These are phyloP conservation scores for Coregonus sp. DNA, from an alignment of 2,797 vertebrate genomes.

Conservation along the genomic window DNA sequence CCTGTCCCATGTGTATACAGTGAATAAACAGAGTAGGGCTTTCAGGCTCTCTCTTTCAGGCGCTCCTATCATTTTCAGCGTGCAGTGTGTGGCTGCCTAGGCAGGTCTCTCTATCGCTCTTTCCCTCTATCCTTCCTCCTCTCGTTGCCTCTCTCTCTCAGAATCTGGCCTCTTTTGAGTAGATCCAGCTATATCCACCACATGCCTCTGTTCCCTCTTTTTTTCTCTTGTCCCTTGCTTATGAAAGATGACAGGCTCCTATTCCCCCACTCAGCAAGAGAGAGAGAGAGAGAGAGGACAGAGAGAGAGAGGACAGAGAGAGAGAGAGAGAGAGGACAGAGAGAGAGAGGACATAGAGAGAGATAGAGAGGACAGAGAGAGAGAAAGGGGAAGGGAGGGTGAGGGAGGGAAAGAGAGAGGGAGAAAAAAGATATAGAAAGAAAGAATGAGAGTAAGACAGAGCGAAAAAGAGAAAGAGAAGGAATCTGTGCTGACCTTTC, in stretches of 20 bases:
- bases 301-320: too few species aligned
- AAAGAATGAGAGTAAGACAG: conserved; percentile 1
- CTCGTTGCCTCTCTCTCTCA: conserved; percentile 1
- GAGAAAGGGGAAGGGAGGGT: too few species aligned
- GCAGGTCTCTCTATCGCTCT: conserved; percentile 33
- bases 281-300: too few species aligned
- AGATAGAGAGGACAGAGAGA: background rate
- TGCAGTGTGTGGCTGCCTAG: conserved; percentile 20
- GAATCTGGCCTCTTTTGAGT: too few species aligned
- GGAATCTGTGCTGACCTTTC: conserved; percentile 63
- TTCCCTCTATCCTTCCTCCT: conserved; percentile 35
- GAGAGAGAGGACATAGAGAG: background rate
- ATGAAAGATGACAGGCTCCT: conserved; percentile 64
- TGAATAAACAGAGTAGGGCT: conserved; percentile 39
- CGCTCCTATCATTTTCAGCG: conserved; percentile 38
- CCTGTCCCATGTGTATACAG: conserved; percentile 42
- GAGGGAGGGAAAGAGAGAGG: conserved; percentile 1
- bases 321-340: too few species aligned
- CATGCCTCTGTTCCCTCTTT: too few species aligned
- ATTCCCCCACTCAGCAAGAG: conserved; percentile 20
- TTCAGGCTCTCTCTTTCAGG: conserved; percentile 25
- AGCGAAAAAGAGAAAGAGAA: conserved; percentile 31
- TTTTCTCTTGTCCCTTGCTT: conserved; percentile 30
- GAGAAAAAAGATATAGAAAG: conserved; percentile 10
- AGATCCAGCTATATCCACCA: too few species aligned